Conservation (phyloP, 2,888 invertebrate species). For the Caenorhabditis sp. region DNA sequence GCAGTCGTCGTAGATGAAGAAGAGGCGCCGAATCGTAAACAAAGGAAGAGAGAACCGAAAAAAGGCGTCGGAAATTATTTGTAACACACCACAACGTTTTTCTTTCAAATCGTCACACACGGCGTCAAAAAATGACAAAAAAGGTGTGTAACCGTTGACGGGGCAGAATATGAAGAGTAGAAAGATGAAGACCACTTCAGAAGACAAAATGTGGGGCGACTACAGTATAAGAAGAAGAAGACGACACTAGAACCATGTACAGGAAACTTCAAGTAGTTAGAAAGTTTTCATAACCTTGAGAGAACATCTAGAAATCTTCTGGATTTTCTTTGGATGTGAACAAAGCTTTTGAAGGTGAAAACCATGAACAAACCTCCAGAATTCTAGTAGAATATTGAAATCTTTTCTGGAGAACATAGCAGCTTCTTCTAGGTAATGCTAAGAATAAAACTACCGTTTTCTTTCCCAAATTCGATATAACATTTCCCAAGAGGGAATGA, state of each 20-base stretch:
- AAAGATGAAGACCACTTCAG: conserved; percentile 8
- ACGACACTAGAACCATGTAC: conserved; percentile 9
- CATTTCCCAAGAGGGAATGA: conserved; percentile 4
- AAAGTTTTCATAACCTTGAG: conserved; percentile 30
- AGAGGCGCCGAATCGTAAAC: conserved; percentile 7
- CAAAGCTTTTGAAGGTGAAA: background rate
- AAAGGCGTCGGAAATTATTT: conserved; percentile 36
- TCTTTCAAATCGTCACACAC: conserved; percentile 5
- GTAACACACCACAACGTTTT: conserved; percentile 1
- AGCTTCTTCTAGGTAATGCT: too few relatives aligned
- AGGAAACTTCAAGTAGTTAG: conserved; percentile 33
- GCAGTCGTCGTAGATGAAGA: background rate
- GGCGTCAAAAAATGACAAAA: conserved; percentile 7
- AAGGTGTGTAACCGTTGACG: conserved; percentile 23
- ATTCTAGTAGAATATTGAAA: conserved; percentile 12
- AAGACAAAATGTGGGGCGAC: conserved; percentile 3
- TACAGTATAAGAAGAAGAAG: conserved; percentile 18
- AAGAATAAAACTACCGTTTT: background rate
- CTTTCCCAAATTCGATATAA: background rate
- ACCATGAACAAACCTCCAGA: conserved; percentile 28
- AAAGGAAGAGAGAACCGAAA: conserved; percentile 27
- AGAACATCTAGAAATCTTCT: background rate
- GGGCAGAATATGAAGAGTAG: conserved; percentile 5
- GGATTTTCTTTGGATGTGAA: background rate
- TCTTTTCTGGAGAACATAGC: conserved; percentile 9